Percentiles rank a stretch among this genome's conserved stretches.
phyloP scores from a whole-genome alignment of 2,888 invertebrate genomes.

The Drosophila crucigera region DNA sequence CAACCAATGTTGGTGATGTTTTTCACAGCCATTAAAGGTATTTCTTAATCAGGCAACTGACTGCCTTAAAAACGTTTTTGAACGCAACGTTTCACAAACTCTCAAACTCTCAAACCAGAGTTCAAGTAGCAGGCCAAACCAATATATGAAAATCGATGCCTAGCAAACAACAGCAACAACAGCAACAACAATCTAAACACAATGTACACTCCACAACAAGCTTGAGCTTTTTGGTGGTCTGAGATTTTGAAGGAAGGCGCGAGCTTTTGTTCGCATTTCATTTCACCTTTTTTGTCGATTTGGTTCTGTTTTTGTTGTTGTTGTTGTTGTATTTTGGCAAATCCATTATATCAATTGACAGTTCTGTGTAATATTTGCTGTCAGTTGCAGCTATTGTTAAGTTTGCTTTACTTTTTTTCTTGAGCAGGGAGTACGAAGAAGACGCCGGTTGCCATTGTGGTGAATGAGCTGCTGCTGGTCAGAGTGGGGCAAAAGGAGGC shows the following conservation, averaged over 20 bases:
- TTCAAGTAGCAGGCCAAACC: slow-evolving; percentile 53
- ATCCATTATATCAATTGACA: slow-evolving; percentile 85
- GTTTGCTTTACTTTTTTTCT: slow-evolving; percentile 44
- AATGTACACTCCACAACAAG: slow-evolving; percentile 57
- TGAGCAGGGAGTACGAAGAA: slow-evolving; percentile 26
- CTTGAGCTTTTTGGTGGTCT: slow-evolving; percentile 48
- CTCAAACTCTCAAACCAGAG: slow-evolving; percentile 27
- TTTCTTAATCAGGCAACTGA: slow-evolving; percentile 63
- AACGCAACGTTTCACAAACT: slow-evolving; percentile 14
- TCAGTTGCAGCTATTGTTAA: slow-evolving; percentile 84
- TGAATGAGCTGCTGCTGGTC: neutral
- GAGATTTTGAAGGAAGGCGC: slow-evolving; percentile 52
- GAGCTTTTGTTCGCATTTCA: slow-evolving; percentile 77
- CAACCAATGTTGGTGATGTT: slow-evolving; percentile 24
- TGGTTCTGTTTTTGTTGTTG: slow-evolving; percentile 31
- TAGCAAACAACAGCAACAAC: slow-evolving; percentile 57
- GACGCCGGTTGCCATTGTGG: slow-evolving; percentile 41
- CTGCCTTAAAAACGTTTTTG: slow-evolving; percentile 22
- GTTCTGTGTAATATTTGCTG: slow-evolving; percentile 84
- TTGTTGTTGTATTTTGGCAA: slow-evolving; percentile 69
- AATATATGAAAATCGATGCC: slow-evolving; percentile 64
- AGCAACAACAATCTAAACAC: slow-evolving; percentile 41
- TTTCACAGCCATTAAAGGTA: slow-evolving; percentile 47
- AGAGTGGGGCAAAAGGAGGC: slow-evolving; percentile 17
- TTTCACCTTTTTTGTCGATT: slow-evolving; percentile 48